A percentile compares a stretch with the other conserved stretches of the same genome.
phyloP scores from a whole-genome alignment of 2,113 vertebrate genomes.

The Piprites chloris region DNA sequence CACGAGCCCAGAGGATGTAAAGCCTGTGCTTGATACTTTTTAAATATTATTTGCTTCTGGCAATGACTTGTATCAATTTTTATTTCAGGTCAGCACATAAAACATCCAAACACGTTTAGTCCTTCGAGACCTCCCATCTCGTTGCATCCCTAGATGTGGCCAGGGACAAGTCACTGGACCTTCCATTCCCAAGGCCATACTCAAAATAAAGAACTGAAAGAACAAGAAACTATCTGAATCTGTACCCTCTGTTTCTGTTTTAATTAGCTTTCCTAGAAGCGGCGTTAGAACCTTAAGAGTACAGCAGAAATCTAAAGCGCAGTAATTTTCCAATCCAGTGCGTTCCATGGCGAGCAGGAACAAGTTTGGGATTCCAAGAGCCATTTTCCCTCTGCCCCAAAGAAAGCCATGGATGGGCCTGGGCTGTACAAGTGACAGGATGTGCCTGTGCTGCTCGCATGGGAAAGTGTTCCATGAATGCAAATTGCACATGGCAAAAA shows the following conservation, averaged over 20 bases:
- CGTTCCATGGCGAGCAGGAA: background rate
- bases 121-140: background rate
- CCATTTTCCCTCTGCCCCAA: background rate
- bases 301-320: background rate
- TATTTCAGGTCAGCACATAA: background rate
- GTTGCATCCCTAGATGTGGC: background rate
- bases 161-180: background rate
- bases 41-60: background rate
- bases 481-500: background rate
- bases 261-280: background rate
- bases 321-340: background rate
- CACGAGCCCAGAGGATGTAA: accelerated
- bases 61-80: background rate
- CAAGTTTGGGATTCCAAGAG: background rate
- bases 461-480: background rate
- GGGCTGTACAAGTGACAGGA: background rate
- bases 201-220: background rate
- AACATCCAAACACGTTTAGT: background rate
- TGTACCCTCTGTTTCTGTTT: background rate
- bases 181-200: background rate
- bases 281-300: background rate
- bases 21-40: background rate
- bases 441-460: background rate
- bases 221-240: background rate
- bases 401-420: background rate